Conservation (phyloP, 1,140 invertebrate species). For the Agraylea sexmaculata region DNA sequence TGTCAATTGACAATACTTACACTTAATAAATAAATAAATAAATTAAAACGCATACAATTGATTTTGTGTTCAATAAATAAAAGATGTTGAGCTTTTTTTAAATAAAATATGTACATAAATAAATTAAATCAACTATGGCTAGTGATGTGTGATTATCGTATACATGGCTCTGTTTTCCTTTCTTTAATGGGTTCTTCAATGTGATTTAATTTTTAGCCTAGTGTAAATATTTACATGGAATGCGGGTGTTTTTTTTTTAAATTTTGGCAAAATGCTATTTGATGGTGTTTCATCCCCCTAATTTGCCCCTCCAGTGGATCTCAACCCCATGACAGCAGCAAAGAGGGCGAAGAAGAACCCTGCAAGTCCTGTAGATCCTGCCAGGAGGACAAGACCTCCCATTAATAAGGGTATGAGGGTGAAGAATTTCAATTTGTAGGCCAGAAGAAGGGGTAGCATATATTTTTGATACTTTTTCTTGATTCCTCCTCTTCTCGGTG, state of each 20-base stretch:
- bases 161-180: no score
- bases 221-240: neutral
- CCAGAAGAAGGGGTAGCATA: slow-evolving; percentile 59
- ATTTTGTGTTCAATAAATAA: no score
- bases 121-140: no score
- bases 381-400: slow-evolving; percentile 57
- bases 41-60: no score
- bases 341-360: slow-evolving; percentile 80
- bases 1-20: no score
- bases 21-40: no score
- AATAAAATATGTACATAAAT: no score
- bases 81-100: no score
- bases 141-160: no score
- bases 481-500: slow-evolving; percentile 28
- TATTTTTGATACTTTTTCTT: slow-evolving; percentile 55
- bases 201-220: no score
- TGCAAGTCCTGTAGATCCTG: slow-evolving; percentile 62
- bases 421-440: slow-evolving; percentile 74
- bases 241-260: neutral
- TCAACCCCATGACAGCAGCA: slow-evolving; percentile 47
- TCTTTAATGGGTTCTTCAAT: no score
- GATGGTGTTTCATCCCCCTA: neutral
- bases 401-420: slow-evolving; percentile 62
- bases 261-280: neutral
- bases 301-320: slow-evolving; percentile 21